Evolutionary conservation across 2,797 vertebrate species (phyloP), one percentile per base, ranked within the genome.

Genomic region (Coranthus polyacanthus): DNA sequence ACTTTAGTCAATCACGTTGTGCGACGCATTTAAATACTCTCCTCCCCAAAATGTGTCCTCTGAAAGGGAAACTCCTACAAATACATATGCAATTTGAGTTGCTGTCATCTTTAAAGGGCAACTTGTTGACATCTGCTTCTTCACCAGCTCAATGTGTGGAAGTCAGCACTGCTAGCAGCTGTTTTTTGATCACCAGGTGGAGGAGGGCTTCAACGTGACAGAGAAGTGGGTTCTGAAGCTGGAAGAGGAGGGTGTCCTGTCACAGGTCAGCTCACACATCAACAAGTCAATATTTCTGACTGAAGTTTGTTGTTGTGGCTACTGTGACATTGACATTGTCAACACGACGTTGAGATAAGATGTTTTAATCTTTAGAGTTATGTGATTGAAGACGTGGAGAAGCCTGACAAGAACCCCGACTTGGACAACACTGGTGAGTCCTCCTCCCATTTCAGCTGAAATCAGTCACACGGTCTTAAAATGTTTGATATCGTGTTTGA

Each of bases 171-270:
- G 36, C 4, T 36, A 13, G 13, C 22, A 50, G 37, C 37, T 29
- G 51, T 46, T 17, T 46, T 46, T 17, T 46, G 37, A 50, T 42
- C 49, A 42, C 55, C 82, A 95, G 94, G 85, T 94, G 56, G 92
- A 92, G 50, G 79, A 84, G 54, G 63, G 63, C 2, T 38, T 78
- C 16, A 43, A 51, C 5, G 50, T 45, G 57, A 85, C 43, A n/a
- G 86, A 90, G 55, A 90, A 78, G 79, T 93, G 84, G 90, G 21
- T 82, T 37, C 16, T 93, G 55, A 75, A 70, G 39, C 72, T 89
- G 46, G 77, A 85, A 18, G 81, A 86, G 22, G 82, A 87, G 2
- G 72, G 54, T 3, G 16, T 50, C 34, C 12, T 73, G 43, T 74
- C 63, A 13, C 72, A 85, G 82, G 88, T 88, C 37, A 85, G 77